Percentiles rank a stretch among this genome's conserved stretches.
Conservation (phyloP, 2,113 vertebrate species). For the Coptodon bakossiorum region DNA sequence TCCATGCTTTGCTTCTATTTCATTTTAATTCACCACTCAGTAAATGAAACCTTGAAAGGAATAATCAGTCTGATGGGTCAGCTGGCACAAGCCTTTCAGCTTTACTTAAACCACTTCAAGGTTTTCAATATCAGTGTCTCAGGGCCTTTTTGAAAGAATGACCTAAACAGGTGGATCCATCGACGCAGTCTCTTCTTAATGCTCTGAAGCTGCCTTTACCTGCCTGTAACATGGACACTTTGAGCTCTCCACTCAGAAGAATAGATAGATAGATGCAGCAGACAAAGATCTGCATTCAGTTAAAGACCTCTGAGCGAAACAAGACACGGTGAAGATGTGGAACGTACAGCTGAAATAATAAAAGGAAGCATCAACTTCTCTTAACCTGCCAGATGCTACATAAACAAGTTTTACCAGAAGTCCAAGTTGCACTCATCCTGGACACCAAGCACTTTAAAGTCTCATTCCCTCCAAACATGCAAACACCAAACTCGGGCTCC, state of each 20-base stretch:
- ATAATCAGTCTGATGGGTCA: background rate
- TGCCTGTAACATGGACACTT: background rate
- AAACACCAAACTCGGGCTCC: slow-evolving; percentile 9
- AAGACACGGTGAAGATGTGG: background rate
- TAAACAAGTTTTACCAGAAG: background rate
- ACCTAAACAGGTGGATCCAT: background rate
- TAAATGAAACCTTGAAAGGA: background rate
- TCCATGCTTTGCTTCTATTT: background rate
- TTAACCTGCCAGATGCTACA: background rate
- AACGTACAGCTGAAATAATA: background rate
- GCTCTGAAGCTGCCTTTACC: background rate
- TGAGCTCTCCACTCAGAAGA: background rate
- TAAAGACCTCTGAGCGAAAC: background rate
- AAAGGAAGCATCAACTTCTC: background rate
- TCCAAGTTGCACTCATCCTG: background rate
- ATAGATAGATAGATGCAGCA: background rate
- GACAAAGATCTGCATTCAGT: background rate
- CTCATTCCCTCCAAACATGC: background rate
- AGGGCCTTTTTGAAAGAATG: background rate
- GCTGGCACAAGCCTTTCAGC: background rate
- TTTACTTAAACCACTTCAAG: background rate
- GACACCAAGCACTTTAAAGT: background rate
- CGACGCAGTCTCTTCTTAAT: background rate
- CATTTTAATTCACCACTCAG: background rate
- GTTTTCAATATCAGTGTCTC: background rate